Base-by-base conservation (phyloP, 2,888 invertebrate species). In the Heliconius sara region DNA sequence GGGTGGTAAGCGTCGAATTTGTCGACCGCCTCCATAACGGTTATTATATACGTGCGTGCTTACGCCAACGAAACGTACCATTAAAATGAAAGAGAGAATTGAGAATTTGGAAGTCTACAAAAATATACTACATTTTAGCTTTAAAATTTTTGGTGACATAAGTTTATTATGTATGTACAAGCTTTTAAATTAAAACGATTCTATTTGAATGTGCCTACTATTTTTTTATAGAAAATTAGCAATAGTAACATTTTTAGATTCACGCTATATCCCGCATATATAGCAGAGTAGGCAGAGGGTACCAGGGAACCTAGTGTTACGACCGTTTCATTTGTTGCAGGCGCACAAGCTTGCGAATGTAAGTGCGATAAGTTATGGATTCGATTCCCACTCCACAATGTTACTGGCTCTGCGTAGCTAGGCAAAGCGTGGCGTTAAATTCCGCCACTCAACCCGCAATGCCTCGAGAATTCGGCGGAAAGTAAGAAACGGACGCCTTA, bases 1-100 rank as follows among this genome's bases (percentile, higher is more conserved):
- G 79, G 81, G 81, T 70, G 76, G 79, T 81, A 73, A 80, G 47
- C 66, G 57, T 60, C 77, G 68, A 80, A 80, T 74, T 74, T 77
- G 80, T 77, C 76, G 80, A 80, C 77, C 76, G 70, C 60, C 71
- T 16, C 63, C 65, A 74, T 68, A 78, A 76, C 76, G 66, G 74
- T 77, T 81, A 79, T 73, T 80, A 57, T 70, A 47, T 77, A 75
- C 67, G 73, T 22, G 52, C 43, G 39, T 57, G 76, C 74, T 75
- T 76, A 60, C 65, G 74, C 66, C 75, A 79, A 76, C 77, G 79
- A 27, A 82, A 79, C 78, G 70, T 79, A 77, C 63, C 74, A 77
- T 79, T 76, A 80, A 79, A 81, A 81, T 78, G 76, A 77, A 81
- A 79, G 68, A 67, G 76, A 68, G 76, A 57, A 34, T 63, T 39